A percentile compares a stretch with the other conserved stretches of the same genome.
These are phyloP conservation scores for Atlantisia rogersi DNA, from an alignment of 2,113 vertebrate species.

Conservation along the genomic window DNA sequence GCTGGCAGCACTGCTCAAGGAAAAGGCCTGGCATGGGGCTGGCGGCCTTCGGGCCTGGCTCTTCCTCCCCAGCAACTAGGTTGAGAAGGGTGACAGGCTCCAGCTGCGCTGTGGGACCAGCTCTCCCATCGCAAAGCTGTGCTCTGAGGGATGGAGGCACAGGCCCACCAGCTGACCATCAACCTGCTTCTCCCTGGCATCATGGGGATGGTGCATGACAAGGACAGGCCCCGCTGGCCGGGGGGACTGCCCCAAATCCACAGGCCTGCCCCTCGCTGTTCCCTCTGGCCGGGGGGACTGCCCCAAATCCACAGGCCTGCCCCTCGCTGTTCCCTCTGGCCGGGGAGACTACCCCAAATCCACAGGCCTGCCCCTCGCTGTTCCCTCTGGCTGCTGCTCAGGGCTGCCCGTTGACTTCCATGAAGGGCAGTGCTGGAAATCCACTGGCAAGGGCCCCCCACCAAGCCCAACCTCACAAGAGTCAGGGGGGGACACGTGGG, in stretches of 20 bases:
- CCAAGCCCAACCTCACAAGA: background rate
- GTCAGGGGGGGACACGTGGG: background rate
- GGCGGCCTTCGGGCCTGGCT: background rate
- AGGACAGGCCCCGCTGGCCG: too few species aligned
- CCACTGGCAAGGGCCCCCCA: background rate
- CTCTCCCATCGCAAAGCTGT: background rate
- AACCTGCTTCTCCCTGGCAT: background rate
- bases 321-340: too few species aligned
- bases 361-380: fast-evolving
- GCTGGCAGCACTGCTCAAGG: fast-evolving
- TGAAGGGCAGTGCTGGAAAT: background rate
- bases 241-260: background rate
- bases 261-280: background rate
- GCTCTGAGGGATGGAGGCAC: fast-evolving
- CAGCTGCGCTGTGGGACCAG: fast-evolving
- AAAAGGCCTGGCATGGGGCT: fast-evolving
- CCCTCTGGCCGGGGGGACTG: fast-evolving
- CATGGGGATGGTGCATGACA: background rate
- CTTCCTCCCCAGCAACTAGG: fast-evolving
- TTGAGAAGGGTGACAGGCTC: fast-evolving
- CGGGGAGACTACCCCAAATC: background rate
- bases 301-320: too few species aligned
- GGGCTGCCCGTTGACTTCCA: fast-evolving
- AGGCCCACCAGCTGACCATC: fast-evolving
- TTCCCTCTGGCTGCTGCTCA: fast-evolving